phyloP scores from a whole-genome alignment of 2,113 vertebrate species.

The Mastomys natalensis region DNA sequence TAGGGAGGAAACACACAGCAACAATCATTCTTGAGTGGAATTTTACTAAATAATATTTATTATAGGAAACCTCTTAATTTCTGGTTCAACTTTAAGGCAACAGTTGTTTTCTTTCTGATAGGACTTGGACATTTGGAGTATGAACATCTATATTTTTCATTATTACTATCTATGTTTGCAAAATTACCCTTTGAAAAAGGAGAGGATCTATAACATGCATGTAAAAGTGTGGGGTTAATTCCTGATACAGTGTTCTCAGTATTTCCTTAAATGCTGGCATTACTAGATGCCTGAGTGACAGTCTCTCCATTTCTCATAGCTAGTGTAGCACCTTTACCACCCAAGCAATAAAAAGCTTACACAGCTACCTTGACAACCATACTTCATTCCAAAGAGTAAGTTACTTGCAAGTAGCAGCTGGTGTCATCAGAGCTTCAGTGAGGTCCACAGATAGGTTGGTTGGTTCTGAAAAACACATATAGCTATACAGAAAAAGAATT shows the following conservation, averaged over 20 bases:
- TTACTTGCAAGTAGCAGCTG: background rate
- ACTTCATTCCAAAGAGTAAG: background rate
- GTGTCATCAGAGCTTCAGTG: background rate
- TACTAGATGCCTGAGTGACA: background rate
- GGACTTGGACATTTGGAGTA: background rate
- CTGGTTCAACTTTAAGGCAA: background rate
- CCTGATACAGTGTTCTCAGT: background rate
- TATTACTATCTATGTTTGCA: background rate
- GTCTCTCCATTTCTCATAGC: background rate
- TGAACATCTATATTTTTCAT: background rate
- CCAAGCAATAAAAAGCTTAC: background rate
- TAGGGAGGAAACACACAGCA: background rate
- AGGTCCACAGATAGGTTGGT: background rate
- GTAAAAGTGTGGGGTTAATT: background rate
- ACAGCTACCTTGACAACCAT: background rate
- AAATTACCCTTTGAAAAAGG: background rate
- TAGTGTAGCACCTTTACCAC: background rate
- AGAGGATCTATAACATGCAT: background rate
- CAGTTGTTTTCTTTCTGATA: background rate
- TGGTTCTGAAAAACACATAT: conserved; percentile 43
- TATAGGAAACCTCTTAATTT: background rate
- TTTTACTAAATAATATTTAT: conserved; percentile 2
- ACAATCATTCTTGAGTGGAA: background rate
- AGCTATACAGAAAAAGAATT: background rate
- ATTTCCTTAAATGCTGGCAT: background rate